Percentiles rank a stretch among this genome's conserved stretches.
phyloP scores from a whole-genome alignment of 2,797 vertebrate genomes.

The Lepidocolaptes lacrymiger region DNA sequence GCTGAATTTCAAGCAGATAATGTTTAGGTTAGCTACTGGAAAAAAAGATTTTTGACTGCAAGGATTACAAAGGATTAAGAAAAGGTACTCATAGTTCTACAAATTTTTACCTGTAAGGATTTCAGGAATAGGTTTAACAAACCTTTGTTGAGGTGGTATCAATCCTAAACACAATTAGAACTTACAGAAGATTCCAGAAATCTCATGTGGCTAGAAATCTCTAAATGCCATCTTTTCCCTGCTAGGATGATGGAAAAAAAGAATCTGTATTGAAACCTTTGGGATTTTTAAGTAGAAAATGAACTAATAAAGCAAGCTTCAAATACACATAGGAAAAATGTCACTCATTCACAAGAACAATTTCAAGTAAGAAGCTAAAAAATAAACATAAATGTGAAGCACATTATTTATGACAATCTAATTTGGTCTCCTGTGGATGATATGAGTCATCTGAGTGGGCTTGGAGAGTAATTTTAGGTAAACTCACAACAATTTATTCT shows the following conservation, averaged over 20 bases:
- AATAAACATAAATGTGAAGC: constrained; percentile 42
- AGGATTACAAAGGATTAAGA: constrained; percentile 45
- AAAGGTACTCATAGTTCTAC: not conserved
- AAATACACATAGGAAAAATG: not conserved
- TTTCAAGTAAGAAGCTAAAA: constrained; percentile 23
- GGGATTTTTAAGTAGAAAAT: constrained; percentile 15
- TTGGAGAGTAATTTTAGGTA: constrained; percentile 47
- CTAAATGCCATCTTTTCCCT: not conserved
- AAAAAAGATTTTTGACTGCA: constrained; percentile 3
- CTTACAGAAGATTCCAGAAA: not conserved
- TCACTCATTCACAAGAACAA: constrained; percentile 41
- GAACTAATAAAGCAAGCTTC: constrained; percentile 9
- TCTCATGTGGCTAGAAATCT: not conserved
- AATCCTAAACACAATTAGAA: not conserved
- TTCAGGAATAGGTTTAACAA: not conserved
- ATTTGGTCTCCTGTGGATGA: constrained; percentile 47
- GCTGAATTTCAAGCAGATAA: not conserved
- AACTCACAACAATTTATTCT: constrained; percentile 16
- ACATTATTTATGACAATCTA: constrained; percentile 54
- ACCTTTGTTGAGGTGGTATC: not conserved
- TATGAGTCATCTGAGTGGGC: constrained; percentile 61
- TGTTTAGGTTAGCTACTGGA: not conserved
- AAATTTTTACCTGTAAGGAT: not conserved
- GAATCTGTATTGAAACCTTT: not conserved
- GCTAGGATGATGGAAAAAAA: not conserved